phyloP scores from a whole-genome alignment of 2,797 vertebrate genomes.

The Cossypha caffra region DNA sequence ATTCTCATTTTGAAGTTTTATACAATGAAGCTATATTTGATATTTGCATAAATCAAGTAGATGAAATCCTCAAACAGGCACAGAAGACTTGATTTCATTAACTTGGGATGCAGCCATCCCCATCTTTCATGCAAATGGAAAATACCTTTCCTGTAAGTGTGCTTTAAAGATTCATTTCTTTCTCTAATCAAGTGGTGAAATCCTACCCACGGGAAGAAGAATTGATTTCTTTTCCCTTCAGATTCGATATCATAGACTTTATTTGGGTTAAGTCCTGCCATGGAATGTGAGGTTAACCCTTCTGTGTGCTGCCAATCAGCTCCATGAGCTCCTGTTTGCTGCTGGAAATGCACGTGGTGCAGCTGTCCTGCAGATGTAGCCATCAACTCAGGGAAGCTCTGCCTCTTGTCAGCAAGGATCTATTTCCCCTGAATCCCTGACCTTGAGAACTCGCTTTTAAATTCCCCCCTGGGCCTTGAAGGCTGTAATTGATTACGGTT shows the following conservation, averaged over 20 bases:
- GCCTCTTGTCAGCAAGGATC: background rate
- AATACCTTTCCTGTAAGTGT: slow-evolving; percentile 57
- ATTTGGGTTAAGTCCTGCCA: background rate
- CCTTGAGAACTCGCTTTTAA: background rate
- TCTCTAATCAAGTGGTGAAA: slow-evolving; percentile 61
- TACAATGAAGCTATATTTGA: slow-evolving; percentile 35
- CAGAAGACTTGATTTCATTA: slow-evolving; percentile 65
- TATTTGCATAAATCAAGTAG: slow-evolving; percentile 62
- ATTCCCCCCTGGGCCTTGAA: background rate
- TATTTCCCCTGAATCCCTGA: slow-evolving; percentile 1
- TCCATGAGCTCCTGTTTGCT: background rate
- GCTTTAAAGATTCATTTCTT: slow-evolving; percentile 59
- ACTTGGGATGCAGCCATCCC: slow-evolving; percentile 42
- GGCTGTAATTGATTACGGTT: background rate
- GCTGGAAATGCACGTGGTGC: background rate
- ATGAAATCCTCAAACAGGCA: slow-evolving; percentile 51
- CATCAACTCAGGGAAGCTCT: background rate
- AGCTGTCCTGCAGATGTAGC: background rate
- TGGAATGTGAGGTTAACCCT: background rate
- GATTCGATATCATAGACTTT: background rate
- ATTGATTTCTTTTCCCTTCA: slow-evolving; percentile 64
- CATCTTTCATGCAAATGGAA: slow-evolving; percentile 42
- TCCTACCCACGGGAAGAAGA: slow-evolving; percentile 38
- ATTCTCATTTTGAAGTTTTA: slow-evolving; percentile 47
- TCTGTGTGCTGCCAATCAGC: background rate